Percentiles rank a stretch among this genome's conserved stretches.
Conservation (phyloP, 2,113 vertebrate species). For the Lophochroa leadbeateri region DNA sequence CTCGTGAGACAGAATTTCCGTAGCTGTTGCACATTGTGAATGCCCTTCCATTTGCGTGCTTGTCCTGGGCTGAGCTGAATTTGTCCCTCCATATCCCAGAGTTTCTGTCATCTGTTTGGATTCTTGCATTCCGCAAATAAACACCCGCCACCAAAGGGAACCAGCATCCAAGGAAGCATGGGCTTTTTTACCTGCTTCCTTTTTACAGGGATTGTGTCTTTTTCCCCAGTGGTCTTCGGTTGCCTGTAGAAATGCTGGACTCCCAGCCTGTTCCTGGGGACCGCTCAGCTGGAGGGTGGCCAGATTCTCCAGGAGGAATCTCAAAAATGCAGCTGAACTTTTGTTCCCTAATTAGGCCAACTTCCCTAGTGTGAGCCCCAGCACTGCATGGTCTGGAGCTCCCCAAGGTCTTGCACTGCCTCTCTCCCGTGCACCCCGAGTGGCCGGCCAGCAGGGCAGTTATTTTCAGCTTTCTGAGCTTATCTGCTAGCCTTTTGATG, state of each 20-base stretch:
- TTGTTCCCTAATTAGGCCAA: conserved; percentile 96
- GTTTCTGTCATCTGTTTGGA: not conserved
- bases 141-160: not conserved
- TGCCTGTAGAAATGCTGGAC: conserved; percentile 51
- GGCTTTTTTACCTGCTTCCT: not conserved
- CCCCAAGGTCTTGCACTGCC: conserved; percentile 60
- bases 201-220: not conserved
- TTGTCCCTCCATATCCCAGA: not conserved
- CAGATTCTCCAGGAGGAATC: conserved; percentile 81
- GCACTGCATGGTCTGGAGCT: conserved; percentile 49
- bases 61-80: not conserved
- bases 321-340: conserved; percentile 85
- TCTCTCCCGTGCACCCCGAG: conserved; percentile 45
- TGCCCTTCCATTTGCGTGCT: not conserved
- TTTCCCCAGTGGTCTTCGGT: not conserved
- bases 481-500: conserved; percentile 80
- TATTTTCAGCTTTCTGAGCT: conserved; percentile 85
- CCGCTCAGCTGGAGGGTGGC: conserved; percentile 75
- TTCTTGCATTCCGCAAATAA: not conserved
- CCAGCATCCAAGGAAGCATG: not conserved
- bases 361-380: conserved; percentile 76
- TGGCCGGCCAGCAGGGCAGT: conserved; percentile 70
- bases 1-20: not conserved
- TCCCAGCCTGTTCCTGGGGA: conserved; percentile 70
- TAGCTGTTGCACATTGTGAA: not conserved